Conservation (phyloP, 2,888 invertebrate species). For the Scaptomyza polygonia region DNA sequence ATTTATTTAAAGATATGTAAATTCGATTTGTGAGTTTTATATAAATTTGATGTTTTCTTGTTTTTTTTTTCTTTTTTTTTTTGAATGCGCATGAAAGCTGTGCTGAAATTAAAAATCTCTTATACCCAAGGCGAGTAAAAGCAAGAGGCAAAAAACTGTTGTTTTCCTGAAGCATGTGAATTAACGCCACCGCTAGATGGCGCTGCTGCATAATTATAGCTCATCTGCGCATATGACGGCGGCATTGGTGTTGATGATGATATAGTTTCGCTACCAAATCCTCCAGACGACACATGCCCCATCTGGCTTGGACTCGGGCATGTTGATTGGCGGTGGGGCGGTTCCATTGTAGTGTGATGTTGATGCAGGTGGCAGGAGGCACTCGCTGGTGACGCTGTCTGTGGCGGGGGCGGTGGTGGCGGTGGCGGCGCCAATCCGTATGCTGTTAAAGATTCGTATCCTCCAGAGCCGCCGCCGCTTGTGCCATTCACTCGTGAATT, state of each 20-base stretch:
- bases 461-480: constrained; percentile 40
- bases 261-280: constrained; percentile 49
- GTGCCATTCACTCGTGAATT: constrained; percentile 34
- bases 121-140: constrained; percentile 83
- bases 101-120: constrained; percentile 3
- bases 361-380: constrained; percentile 40
- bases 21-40: neutral
- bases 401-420: constrained; percentile 62
- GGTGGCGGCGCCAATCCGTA: constrained; percentile 78
- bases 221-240: constrained; percentile 73
- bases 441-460: constrained; percentile 73
- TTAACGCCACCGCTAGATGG: constrained; percentile 29
- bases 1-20: constrained; percentile 3
- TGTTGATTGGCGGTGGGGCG: constrained; percentile 87
- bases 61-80: neutral
- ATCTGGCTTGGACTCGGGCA: constrained; percentile 87
- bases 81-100: neutral
- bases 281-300: constrained; percentile 22
- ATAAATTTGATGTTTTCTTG: neutral
- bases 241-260: constrained; percentile 52
- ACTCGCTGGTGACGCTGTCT: constrained; percentile 42
- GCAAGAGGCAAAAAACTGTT: constrained; percentile 82
- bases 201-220: constrained; percentile 76
- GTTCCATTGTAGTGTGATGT: constrained; percentile 38
- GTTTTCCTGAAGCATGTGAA: constrained; percentile 72